These are phyloP conservation scores for Myotis daubentonii DNA, from an alignment of 2,797 vertebrate species.

Conservation along the genomic window DNA sequence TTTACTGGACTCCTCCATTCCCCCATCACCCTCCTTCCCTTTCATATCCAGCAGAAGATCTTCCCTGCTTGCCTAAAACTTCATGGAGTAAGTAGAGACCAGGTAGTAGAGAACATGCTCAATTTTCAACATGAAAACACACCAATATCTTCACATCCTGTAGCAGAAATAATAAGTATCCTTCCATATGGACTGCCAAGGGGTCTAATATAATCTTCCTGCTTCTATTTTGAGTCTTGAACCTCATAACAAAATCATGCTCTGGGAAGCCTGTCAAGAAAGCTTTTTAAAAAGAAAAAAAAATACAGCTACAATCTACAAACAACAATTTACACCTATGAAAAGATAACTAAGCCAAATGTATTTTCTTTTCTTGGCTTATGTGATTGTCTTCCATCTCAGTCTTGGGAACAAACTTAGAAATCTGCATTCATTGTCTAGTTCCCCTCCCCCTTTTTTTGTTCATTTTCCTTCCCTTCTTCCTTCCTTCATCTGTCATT, in stretches of 20 bases:
- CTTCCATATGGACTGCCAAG: not conserved
- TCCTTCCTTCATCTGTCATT: not conserved
- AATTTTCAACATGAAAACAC: too few relatives aligned
- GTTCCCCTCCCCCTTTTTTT: not conserved
- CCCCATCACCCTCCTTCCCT: rapidly evolving
- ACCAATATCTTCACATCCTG: not conserved
- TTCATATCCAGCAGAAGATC: not conserved
- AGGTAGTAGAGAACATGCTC: not conserved
- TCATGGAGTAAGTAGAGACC: not conserved
- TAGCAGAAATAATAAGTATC: not conserved
- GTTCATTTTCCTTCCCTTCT: not conserved
- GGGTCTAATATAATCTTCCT: not conserved
- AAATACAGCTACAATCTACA: not conserved
- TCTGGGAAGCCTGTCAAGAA: not conserved
- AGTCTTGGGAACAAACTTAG: not conserved
- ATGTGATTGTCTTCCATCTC: not conserved
- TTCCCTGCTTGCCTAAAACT: not conserved
- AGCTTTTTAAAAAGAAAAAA: not conserved
- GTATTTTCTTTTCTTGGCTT: not conserved
- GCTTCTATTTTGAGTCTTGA: not conserved
- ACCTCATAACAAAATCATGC: not conserved
- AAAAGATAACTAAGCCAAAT: not conserved
- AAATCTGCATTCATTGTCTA: not conserved
- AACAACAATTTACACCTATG: not conserved
- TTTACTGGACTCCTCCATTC: not conserved